Percentiles rank a stretch among this genome's conserved stretches.
Conservation (phyloP, 2,888 invertebrate species). For the Polydrusus cervinus region DNA sequence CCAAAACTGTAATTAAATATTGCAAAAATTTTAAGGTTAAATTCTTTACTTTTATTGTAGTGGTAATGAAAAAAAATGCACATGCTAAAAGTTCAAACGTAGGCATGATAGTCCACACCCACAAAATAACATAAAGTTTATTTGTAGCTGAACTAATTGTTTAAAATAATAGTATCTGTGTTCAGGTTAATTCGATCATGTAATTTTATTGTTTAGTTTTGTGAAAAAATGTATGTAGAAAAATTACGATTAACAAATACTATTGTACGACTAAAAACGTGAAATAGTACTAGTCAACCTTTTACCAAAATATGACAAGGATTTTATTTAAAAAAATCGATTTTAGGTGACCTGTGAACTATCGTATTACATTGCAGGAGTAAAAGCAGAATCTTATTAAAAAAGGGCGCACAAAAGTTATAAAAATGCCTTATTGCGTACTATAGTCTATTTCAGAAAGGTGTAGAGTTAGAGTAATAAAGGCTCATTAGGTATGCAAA, state of each 20-base stretch:
- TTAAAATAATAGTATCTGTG: neutral
- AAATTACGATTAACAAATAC: neutral
- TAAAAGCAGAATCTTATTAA: no score
- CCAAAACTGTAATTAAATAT: conserved; percentile 4
- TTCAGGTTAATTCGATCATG: neutral
- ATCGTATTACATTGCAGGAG: no score
- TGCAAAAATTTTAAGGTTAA: conserved; percentile 10
- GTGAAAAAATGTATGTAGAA: neutral
- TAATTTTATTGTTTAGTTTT: conserved; percentile 14
- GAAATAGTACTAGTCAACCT: neutral
- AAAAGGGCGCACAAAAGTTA: no score
- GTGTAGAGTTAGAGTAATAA: no score
- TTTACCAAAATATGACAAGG: neutral
- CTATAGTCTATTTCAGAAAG: no score
- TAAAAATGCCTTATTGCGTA: no score
- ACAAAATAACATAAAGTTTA: conserved; percentile 18
- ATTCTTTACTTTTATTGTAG: conserved; percentile 16
- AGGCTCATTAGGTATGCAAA: no score
- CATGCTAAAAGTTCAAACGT: conserved; percentile 28
- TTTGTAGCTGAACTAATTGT: conserved; percentile 20
- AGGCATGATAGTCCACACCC: conserved; percentile 31
- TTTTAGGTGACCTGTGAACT: no score
- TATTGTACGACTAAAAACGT: conserved; percentile 4
- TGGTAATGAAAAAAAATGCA: conserved; percentile 15
- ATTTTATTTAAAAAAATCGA: no score